Percentiles rank a stretch among this genome's conserved stretches.
Conservation (phyloP, 2,797 vertebrate species). For the Adelosebastes latens region DNA sequence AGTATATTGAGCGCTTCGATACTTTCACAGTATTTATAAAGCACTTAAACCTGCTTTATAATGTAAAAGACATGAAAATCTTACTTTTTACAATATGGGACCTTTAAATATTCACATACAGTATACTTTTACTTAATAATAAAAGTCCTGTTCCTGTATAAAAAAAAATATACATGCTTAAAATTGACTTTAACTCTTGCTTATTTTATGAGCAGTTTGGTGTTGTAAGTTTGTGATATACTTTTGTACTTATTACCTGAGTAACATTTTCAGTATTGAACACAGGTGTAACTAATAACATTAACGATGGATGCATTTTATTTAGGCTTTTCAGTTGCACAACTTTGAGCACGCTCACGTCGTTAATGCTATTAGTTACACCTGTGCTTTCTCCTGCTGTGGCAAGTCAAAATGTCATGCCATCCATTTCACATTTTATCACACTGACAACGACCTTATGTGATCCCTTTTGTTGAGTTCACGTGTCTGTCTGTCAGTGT, state of each 20-base stretch:
- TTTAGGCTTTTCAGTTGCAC: background rate
- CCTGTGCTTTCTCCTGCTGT: background rate
- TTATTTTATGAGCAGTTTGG: background rate
- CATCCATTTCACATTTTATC: background rate
- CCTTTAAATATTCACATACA: no score
- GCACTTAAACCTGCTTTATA: rapidly evolving
- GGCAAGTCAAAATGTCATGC: background rate
- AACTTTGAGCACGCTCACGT: background rate
- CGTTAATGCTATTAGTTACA: background rate
- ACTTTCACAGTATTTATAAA: no score
- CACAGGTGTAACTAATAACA: background rate
- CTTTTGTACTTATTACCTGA: background rate
- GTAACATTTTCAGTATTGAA: background rate
- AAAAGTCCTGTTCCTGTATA: no score
- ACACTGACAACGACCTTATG: background rate
- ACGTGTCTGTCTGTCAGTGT: background rate
- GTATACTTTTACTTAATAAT: no score
- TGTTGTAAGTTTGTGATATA: background rate
- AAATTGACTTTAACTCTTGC: background rate
- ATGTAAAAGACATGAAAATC: no score
- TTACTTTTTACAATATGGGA: no score
- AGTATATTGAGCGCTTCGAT: no score
- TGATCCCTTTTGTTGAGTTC: background rate
- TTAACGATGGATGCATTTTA: background rate
- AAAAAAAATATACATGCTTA: background rate